These are phyloP conservation scores for Ligdia adustata DNA, from an alignment of 2,888 invertebrate species.

Conservation along the genomic window DNA sequence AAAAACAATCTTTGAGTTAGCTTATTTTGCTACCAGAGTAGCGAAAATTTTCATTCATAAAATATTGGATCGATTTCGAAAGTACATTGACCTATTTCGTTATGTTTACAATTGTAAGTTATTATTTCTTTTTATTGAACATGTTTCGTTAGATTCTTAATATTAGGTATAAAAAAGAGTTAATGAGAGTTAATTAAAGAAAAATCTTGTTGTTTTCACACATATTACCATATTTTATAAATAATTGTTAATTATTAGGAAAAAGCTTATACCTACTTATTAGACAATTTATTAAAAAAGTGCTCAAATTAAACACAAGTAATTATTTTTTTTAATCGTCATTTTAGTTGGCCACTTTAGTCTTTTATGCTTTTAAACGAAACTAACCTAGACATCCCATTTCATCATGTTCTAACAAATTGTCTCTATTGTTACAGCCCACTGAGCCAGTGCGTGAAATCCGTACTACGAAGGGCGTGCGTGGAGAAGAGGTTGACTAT, in stretches of 20 bases:
- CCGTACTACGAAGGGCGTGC: slow-evolving; percentile 80
- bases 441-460: slow-evolving; percentile 78
- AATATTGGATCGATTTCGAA: not conserved
- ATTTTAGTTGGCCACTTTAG: no score
- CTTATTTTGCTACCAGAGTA: not conserved
- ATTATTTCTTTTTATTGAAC: not conserved
- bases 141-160: not conserved
- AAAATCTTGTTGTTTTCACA: no score
- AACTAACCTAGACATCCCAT: no score
- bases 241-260: no score
- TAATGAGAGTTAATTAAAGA: no score
- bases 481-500: slow-evolving; percentile 85
- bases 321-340: no score
- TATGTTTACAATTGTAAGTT: not conserved
- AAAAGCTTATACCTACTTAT: no score
- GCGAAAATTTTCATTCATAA: slow-evolving; percentile 4
- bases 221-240: no score
- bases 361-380: no score
- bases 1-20: not conserved
- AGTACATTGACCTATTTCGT: not conserved
- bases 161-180: no score
- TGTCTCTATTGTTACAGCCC: slow-evolving; percentile 65
- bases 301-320: no score
- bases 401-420: slow-evolving; percentile 17
- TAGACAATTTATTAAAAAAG: no score